These are phyloP conservation scores for Eurytoma californica DNA, from an alignment of 2,888 invertebrate species.

Conservation along the genomic window DNA sequence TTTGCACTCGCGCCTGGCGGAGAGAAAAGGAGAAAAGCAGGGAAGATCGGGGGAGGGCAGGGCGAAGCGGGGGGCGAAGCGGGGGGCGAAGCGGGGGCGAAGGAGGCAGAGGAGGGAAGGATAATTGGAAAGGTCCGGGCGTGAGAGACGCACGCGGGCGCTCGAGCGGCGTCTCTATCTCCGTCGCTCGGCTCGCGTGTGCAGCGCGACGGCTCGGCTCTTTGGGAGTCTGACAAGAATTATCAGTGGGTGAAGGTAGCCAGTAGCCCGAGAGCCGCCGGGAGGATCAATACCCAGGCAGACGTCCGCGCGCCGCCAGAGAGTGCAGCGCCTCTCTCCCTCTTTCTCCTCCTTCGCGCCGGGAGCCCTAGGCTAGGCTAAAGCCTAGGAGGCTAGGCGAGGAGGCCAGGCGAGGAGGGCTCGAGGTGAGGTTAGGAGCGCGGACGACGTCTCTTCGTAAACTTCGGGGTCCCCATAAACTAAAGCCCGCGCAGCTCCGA, in stretches of 20 bases:
- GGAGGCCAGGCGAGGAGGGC: background rate
- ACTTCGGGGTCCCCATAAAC: constrained; percentile 68
- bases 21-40: constrained; percentile 4
- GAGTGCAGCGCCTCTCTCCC: constrained; percentile 67
- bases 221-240: constrained; percentile 75
- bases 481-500: constrained; percentile 59
- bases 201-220: constrained; percentile 63
- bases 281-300: constrained; percentile 75
- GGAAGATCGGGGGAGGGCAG: background rate
- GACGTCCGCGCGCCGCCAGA: constrained; percentile 72
- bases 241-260: constrained; percentile 75
- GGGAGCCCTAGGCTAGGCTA: constrained; percentile 69
- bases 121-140: constrained; percentile 57
- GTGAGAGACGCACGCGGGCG: constrained; percentile 11
- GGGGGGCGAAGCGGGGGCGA: too few relatives aligned
- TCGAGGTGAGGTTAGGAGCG: constrained; percentile 69
- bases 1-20: background rate
- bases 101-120: constrained; percentile 29
- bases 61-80: background rate
- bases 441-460: constrained; percentile 69
- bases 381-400: constrained; percentile 58
- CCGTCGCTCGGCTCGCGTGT: background rate
- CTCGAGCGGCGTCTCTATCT: background rate
- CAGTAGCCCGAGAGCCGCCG: constrained; percentile 69
- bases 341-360: constrained; percentile 62